Conservation (phyloP, 2,113 vertebrate genomes). For the Caranx ignobilis region DNA sequence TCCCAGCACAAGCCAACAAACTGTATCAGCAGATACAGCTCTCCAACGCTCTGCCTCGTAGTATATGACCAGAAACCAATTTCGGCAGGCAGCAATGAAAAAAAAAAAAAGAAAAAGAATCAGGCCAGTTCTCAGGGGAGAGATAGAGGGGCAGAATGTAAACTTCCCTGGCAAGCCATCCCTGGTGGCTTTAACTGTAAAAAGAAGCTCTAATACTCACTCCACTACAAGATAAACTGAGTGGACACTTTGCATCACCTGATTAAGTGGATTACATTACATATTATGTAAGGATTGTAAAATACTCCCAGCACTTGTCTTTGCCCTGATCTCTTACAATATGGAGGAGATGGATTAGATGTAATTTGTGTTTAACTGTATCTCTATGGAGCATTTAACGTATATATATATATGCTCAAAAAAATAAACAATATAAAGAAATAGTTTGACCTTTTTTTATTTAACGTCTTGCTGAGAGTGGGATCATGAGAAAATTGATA, state of each 20-base stretch:
- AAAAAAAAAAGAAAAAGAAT: constrained; percentile 66
- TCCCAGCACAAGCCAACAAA: constrained; percentile 57
- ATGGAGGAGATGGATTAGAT: background rate
- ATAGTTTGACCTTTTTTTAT: background rate
- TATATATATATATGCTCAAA: background rate
- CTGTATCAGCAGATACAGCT: constrained; percentile 76
- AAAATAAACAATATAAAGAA: background rate
- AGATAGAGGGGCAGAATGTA: constrained; percentile 80
- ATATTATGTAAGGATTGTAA: constrained; percentile 54
- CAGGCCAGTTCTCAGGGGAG: constrained; percentile 80
- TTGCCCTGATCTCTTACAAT: background rate
- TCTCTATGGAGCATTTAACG: too few relatives aligned
- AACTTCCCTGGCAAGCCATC: constrained; percentile 79
- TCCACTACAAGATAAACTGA: constrained; percentile 69
- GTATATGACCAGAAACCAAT: constrained; percentile 80
- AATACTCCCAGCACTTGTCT: constrained; percentile 26
- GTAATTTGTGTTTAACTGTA: background rate
- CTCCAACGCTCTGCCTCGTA: constrained; percentile 58
- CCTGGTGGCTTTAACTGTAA: constrained; percentile 74
- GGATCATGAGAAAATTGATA: too few relatives aligned
- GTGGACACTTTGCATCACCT: constrained; percentile 64
- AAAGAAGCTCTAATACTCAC: constrained; percentile 72
- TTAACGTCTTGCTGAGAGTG: background rate
- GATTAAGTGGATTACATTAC: constrained; percentile 68
- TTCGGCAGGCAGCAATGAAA: constrained; percentile 75